phyloP scores from a whole-genome alignment of 2,113 vertebrate species.

The Rhagologus leucostigma region DNA sequence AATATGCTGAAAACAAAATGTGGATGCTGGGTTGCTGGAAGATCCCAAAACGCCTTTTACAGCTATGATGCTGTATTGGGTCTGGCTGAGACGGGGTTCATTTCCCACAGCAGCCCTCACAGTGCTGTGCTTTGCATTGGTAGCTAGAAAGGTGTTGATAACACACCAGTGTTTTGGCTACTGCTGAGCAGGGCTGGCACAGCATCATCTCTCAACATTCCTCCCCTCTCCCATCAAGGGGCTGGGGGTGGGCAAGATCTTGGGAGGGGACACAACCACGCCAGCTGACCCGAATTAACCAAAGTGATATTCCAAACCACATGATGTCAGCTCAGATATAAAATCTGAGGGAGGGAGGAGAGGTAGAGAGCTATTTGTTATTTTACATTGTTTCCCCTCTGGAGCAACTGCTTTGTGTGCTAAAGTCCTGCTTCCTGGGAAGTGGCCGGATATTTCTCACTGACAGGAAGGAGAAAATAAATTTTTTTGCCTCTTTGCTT shows the following conservation, averaged over 20 bases:
- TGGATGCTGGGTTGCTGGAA: background rate
- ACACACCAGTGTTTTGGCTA: background rate
- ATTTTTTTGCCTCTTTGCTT: background rate
- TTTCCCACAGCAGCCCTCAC: background rate
- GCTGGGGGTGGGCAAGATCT: background rate
- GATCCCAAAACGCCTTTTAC: background rate
- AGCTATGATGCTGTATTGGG: background rate
- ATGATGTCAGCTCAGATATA: background rate
- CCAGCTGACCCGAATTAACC: background rate
- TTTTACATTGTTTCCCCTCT: background rate
- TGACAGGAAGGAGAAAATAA: background rate
- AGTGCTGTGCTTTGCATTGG: background rate
- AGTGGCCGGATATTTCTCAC: background rate
- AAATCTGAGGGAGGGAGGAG: background rate
- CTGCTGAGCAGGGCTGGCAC: background rate
- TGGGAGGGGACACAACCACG: background rate
- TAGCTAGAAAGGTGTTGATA: background rate
- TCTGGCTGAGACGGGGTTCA: background rate
- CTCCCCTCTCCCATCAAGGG: background rate
- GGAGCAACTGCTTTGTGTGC: background rate
- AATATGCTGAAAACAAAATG: background rate
- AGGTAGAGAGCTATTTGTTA: background rate
- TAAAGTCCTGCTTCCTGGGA: background rate
- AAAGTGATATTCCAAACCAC: background rate
- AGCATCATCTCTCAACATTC: no score